Base-by-base conservation (phyloP, 2,888 invertebrate genomes). In the Timema podura region DNA sequence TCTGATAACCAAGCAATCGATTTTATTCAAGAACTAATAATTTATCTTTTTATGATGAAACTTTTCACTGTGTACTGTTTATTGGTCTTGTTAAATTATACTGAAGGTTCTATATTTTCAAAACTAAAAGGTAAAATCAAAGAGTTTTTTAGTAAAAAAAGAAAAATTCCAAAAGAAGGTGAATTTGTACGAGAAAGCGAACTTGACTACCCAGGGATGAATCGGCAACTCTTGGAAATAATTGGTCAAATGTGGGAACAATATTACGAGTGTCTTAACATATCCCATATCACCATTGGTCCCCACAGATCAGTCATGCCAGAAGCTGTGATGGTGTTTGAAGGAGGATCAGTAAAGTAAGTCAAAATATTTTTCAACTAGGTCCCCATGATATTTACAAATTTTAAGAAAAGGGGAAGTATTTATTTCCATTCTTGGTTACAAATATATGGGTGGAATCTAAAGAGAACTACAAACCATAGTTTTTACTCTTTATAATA, bases 191-290 rank as follows among this genome's bases (percentile, higher is more conserved):
- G 61, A 10, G 61, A 61, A 45, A 61, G 45, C 9, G 69, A 47
- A 10, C 48, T 71, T 11, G 83, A 83, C 77, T 86, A 83, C 78
- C 85, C 85, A 13, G 81, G 82, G 68, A 78, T 78, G 7, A 82
- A 84, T 73, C 30, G 30, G n/a, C 74, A 78, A 51, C 78, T 81
- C 69, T 78, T 81, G 68, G 74, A 79, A 68, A 75, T 80, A 65
- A 77, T 81, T 61, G 80, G 84, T 69, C 76, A 80, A 64, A 79
- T 81, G 67, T 88, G 88, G 87, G 75, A 82, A 0, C 78, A 82
- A 11, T 87, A 88, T 78, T 87, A 87, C 76, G 73, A 80, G 5
- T 87, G 87, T 76, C 78, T 84, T 47, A 76, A 78, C 16, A 76
- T 77, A 13, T 80, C 80, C 76, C 76, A 81, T 59, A 75, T 76